These are phyloP conservation scores for Apoda limacodes DNA, from an alignment of 2,888 invertebrate genomes.

Conservation along the genomic window DNA sequence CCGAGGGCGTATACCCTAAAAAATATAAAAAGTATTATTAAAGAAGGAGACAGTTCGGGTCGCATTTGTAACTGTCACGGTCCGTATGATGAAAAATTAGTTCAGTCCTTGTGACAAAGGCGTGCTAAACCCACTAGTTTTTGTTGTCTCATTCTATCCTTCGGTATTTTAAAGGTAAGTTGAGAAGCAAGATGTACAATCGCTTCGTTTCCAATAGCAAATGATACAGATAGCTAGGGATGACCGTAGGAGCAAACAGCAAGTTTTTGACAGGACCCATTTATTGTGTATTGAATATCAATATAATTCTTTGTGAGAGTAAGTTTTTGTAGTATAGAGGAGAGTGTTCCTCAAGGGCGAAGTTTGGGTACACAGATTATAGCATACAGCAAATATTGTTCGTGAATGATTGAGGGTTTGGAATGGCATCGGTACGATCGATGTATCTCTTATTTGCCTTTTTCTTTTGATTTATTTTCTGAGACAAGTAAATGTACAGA, in stretches of 20 bases:
- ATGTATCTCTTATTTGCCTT: slow-evolving; percentile 36
- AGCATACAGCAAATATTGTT: slow-evolving; percentile 62
- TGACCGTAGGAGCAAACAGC: slow-evolving; percentile 70
- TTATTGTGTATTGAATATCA: slow-evolving; percentile 71
- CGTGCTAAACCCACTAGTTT: slow-evolving; percentile 59
- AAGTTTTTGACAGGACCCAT: slow-evolving; percentile 69
- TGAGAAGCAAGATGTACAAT: slow-evolving; percentile 28
- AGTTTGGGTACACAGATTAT: slow-evolving; percentile 65
- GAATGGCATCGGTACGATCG: slow-evolving; percentile 29
- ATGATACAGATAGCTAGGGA: slow-evolving; percentile 70
- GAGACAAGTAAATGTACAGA: no score
- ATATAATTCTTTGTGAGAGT: slow-evolving; percentile 68
- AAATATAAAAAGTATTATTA: slow-evolving; percentile 70
- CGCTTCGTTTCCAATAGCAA: slow-evolving; percentile 64
- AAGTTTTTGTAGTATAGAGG: slow-evolving; percentile 62
- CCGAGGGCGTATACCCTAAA: slow-evolving; percentile 60
- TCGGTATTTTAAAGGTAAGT: slow-evolving; percentile 27
- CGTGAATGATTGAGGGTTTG: slow-evolving; percentile 54
- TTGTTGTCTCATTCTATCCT: slow-evolving; percentile 45
- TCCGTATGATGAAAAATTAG: slow-evolving; percentile 72
- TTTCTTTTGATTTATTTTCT: slow-evolving; percentile 43
- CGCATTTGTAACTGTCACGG: slow-evolving; percentile 69
- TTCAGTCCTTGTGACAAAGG: slow-evolving; percentile 67
- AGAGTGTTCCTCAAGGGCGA: slow-evolving; percentile 46
- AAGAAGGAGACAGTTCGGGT: slow-evolving; percentile 70